Evolutionary conservation across 2,888 invertebrate genomes (phyloP).

Genomic region (Sarcophaga carnaria): DNA sequence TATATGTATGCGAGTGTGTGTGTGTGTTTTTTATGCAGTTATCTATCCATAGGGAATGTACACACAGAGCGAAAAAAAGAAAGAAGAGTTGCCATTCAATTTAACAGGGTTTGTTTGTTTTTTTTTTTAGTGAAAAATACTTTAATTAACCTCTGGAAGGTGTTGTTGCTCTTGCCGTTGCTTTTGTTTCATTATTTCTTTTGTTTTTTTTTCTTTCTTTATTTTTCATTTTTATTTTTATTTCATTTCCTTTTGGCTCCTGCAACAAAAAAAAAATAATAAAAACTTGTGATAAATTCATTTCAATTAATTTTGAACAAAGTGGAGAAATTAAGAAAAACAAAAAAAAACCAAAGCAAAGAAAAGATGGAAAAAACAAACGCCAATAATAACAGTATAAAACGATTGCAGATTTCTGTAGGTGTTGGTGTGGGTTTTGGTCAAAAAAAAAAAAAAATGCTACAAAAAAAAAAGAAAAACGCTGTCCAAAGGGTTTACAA

Average conservation of each 20-base stretch:
- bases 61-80: neutral
- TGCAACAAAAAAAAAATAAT: constrained; percentile 66
- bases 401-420: neutral
- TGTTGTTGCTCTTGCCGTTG: constrained; percentile 51
- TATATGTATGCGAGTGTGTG: constrained; percentile 1
- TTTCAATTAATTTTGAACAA: constrained; percentile 73
- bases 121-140: constrained; percentile 34
- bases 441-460: neutral
- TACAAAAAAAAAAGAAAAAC: neutral
- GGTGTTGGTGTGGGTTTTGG: neutral
- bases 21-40: constrained; percentile 6
- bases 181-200: constrained; percentile 6
- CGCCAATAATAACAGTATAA: too few species aligned
- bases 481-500: neutral
- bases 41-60: neutral
- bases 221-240: constrained; percentile 39
- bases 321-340: constrained; percentile 68
- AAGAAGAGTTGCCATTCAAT: constrained; percentile 57
- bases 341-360: neutral
- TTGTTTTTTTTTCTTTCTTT: constrained; percentile 17
- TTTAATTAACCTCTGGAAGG: constrained; percentile 69
- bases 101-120: constrained; percentile 33
- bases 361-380: constrained; percentile 1
- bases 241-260: constrained; percentile 65
- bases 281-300: constrained; percentile 66